phyloP scores from a whole-genome alignment of 2,888 invertebrate genomes.

The Allophyes oxyacanthae region DNA sequence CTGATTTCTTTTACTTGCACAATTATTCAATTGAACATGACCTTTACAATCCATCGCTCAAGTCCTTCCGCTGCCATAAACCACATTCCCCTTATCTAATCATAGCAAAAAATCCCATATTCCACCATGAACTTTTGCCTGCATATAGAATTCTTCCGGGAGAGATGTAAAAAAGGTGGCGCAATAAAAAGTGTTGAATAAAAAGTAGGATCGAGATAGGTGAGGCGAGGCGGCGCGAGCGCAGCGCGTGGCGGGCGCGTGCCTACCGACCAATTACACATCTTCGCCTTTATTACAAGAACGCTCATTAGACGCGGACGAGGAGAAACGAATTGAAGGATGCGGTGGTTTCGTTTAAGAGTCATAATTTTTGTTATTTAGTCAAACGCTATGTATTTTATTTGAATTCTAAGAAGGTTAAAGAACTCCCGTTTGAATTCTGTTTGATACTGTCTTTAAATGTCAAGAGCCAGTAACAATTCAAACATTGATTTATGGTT shows the following conservation, averaged over 20 bases:
- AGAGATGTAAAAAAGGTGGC: slow-evolving; percentile 32
- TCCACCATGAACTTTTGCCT: slow-evolving; percentile 49
- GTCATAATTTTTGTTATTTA: too few relatives aligned
- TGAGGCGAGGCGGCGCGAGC: slow-evolving; percentile 61
- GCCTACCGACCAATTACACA: slow-evolving; percentile 82
- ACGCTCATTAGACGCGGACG: slow-evolving; percentile 77
- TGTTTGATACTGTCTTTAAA: too few relatives aligned
- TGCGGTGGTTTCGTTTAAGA: slow-evolving; percentile 19
- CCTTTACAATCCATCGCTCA: slow-evolving; percentile 22
- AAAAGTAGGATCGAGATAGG: slow-evolving; percentile 59
- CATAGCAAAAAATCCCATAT: slow-evolving; percentile 26
- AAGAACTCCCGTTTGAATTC: too few relatives aligned
- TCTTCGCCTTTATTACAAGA: slow-evolving; percentile 84
- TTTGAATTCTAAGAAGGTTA: too few relatives aligned
- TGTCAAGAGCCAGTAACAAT: too few relatives aligned
- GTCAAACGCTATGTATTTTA: too few relatives aligned
- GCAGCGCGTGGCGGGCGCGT: slow-evolving; percentile 83
- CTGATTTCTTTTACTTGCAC: neutral
- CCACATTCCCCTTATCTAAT: slow-evolving; percentile 22
- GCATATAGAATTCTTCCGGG: slow-evolving; percentile 50
- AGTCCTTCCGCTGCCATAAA: slow-evolving; percentile 23
- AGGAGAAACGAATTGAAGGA: slow-evolving; percentile 38
- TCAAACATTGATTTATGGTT: too few relatives aligned
- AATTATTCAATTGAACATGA: slow-evolving; percentile 10
- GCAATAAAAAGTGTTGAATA: slow-evolving; percentile 35